Evolutionary conservation across 2,797 vertebrate genomes (phyloP), one percentile per base, ranked within the genome.

Genomic region (Rhincodon typus): DNA sequence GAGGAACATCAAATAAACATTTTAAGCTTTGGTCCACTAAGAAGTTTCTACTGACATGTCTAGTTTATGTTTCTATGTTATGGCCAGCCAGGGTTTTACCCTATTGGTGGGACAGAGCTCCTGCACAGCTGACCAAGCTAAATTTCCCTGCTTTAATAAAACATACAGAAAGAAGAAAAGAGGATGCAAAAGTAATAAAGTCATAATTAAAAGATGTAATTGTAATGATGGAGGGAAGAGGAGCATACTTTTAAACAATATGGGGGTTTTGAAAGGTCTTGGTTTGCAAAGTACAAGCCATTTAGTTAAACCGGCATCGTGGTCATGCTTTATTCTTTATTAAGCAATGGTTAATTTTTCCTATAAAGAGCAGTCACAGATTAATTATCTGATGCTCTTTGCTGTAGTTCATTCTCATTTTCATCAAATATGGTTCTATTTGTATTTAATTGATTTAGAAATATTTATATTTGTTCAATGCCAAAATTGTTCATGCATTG

Each of bases 401-500:
- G 62, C 62, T 93, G 25, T 25, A 67, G 4, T 95, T 95, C 6
- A 30, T 12, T 74, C 12, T 23, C 23, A 70, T 70, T 27, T 94
- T 70, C 8, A 69, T 67, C 66, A 74, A 46, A 6, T 13, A 72
- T 4, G 34, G 27, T 19, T 34, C 13, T 94, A 46, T 50, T 91
- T 42, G 25, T 23, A 42, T 69, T 42, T n/a, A 93, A 93, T 23
- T 57, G 3, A 8, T 66, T n/a, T 21, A 91, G 34, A 46, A 84
- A 8, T 42, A 84, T 46, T 84, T 84, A 46, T 66, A 21, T 67
- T n/a, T 67, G 21, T n/a, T 69, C 66, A 93, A 67, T 2, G 25
- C 62, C 62, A 67, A 91, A 67, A 93, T 93, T 93, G 62, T n/a
- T 93, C 62, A 38, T 67, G 57, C 66, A n/a, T 38, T 93, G n/a